Percentiles rank a stretch among this genome's conserved stretches.
These are phyloP conservation scores for Ommatoiulus sabulosus DNA, from an alignment of 2,888 invertebrate genomes.

Conservation along the genomic window DNA sequence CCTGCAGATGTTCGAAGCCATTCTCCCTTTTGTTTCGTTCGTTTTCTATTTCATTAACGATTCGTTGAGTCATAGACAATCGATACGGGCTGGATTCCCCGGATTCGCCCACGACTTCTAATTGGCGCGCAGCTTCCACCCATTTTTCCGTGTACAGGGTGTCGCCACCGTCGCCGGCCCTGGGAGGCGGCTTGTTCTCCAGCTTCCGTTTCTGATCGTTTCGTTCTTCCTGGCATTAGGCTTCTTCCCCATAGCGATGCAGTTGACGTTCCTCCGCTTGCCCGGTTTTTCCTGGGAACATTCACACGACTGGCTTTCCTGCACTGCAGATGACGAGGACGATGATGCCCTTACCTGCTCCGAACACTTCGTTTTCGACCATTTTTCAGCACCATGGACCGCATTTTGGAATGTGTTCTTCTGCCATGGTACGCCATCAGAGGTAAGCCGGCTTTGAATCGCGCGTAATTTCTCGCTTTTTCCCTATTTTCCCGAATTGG, in stretches of 20 bases:
- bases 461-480: too few relatives aligned
- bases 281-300: slow-evolving; percentile 9
- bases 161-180: neutral
- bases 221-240: slow-evolving; percentile 2
- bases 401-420: neutral
- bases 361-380: neutral
- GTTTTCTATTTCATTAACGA: slow-evolving; percentile 49
- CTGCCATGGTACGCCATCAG: neutral
- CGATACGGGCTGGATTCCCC: slow-evolving; percentile 44
- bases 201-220: neutral
- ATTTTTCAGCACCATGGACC: neutral
- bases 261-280: neutral
- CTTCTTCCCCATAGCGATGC: neutral
- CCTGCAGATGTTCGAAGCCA: slow-evolving; percentile 4
- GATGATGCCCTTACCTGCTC: neutral
- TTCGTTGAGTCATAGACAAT: slow-evolving; percentile 53
- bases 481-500: too few relatives aligned
- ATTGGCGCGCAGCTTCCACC: slow-evolving; percentile 36
- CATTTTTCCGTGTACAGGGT: neutral
- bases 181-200: neutral
- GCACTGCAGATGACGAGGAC: slow-evolving; percentile 49
- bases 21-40: slow-evolving; percentile 20
- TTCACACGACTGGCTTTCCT: slow-evolving; percentile 22
- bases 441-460: neutral
- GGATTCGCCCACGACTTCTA: slow-evolving; percentile 26